These are phyloP conservation scores for Plebejus argus DNA, from an alignment of 2,888 invertebrate species.

Conservation along the genomic window DNA sequence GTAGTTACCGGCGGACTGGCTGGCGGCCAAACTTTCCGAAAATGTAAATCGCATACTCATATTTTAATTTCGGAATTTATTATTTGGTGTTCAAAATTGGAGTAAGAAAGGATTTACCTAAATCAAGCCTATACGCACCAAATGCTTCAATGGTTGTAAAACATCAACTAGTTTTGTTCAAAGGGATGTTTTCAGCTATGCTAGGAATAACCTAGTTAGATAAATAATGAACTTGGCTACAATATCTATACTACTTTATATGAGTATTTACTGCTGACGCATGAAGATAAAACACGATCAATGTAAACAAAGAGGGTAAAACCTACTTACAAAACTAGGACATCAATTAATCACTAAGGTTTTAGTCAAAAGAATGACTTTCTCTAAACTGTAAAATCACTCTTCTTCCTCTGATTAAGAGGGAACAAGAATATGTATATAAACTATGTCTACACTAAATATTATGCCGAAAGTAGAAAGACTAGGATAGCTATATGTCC, in stretches of 20 bases:
- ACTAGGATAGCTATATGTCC: too few species aligned
- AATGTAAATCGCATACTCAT: conserved; percentile 7
- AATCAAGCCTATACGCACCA: background rate
- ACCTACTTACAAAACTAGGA: background rate
- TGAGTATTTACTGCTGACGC: background rate
- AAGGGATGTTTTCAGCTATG: background rate
- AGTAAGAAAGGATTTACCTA: background rate
- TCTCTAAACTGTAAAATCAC: too few species aligned
- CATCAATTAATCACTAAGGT: background rate
- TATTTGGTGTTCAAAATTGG: background rate
- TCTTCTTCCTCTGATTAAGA: too few species aligned
- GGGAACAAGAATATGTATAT: too few species aligned
- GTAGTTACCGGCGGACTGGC: conserved; percentile 23
- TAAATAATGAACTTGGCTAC: background rate
- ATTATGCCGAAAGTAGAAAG: too few species aligned
- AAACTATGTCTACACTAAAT: too few species aligned
- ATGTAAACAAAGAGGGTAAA: background rate
- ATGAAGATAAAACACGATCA: background rate
- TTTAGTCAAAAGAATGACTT: too few species aligned
- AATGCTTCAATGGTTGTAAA: background rate
- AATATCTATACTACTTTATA: background rate
- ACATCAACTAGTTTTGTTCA: background rate
- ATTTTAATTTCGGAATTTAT: background rate
- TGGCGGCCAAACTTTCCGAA: conserved; percentile 30
- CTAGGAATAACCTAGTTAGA: background rate